Evolutionary conservation across 1,140 invertebrate species (phyloP), one percentile per base, ranked within the genome.

Genomic region (Drosophila dunni): DNA sequence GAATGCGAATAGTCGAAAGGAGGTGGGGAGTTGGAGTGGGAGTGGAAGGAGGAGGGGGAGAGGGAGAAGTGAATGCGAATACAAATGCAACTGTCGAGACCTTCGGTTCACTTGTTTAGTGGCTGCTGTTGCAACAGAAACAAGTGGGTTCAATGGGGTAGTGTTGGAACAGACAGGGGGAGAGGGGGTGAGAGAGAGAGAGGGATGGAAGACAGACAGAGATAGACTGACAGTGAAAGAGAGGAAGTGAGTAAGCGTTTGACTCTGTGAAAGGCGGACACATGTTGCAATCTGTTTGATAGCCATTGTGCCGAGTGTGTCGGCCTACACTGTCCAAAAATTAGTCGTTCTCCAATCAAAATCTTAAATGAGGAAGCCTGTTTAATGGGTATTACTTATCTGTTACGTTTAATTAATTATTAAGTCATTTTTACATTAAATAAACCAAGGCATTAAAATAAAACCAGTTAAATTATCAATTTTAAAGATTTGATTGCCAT

Each of bases 61-160:
- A 42, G 10, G 17, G 6, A 17, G 29, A 7, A 2, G 62, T 64
- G 46, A 61, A 40, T 68, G 67, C 29, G 60, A 70, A 53, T 70
- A 34, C 34, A 48, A 62, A 45, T 70, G 60, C 60, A 67, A 42
- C 45, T 51, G 66, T 61, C 33, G 58, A 69, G 66, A 53, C 50
- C 58, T 63, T 75, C 66, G 66, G 70, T 66, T 75, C 72, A 75
- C 58, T 75, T 75, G 66, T 70, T 75, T 75, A 69, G 65, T 69
- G 71, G 71, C 65, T 69, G 65, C 53, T 58, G 45, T 44, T 54
- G 67, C 46, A 36, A 54, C 20, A 51, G 53, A n/a, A 69, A 68
- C 65, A 74, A 75, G 72, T 75, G 65, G 65, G 58, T 58, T 63
- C 48, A 7, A 62, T 44, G 34, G 57, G 72, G 56, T 29, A 46